phyloP scores from a whole-genome alignment of 2,797 vertebrate species.

The Chromis chromis region DNA sequence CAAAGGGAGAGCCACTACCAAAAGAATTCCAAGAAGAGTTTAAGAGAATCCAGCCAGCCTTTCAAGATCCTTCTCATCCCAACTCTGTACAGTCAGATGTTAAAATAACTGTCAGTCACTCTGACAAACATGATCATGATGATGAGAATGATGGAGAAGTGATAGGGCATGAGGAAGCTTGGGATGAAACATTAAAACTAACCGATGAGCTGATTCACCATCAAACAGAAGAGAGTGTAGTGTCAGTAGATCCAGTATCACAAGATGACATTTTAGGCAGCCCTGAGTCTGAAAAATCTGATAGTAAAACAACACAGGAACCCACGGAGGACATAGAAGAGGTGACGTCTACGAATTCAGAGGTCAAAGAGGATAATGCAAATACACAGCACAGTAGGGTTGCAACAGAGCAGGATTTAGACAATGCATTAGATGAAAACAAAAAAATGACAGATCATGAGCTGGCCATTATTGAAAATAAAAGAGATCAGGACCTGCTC shows the following conservation, averaged over 20 bases:
- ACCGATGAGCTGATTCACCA: slow-evolving; percentile 21
- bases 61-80: slow-evolving; percentile 15
- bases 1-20: slow-evolving; percentile 24
- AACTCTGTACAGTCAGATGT: slow-evolving; percentile 9
- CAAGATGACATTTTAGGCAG: slow-evolving; percentile 16
- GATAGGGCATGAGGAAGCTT: slow-evolving; percentile 12
- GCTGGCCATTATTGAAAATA: neutral
- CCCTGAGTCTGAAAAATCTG: slow-evolving; percentile 13
- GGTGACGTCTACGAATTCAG: slow-evolving; percentile 5
- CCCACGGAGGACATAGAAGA: slow-evolving; percentile 20
- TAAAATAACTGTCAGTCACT: slow-evolving; percentile 14
- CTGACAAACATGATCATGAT: slow-evolving; percentile 29
- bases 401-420: slow-evolving; percentile 27
- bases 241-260: neutral
- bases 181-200: slow-evolving; percentile 34
- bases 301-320: slow-evolving; percentile 36
- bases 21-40: slow-evolving; percentile 34
- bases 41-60: slow-evolving; percentile 33
- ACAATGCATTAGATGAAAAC: slow-evolving; percentile 32
- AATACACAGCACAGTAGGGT: slow-evolving; percentile 12
- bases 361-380: slow-evolving; percentile 14
- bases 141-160: slow-evolving; percentile 28
- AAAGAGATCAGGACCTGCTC: neutral
- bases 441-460: slow-evolving; percentile 16
- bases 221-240: slow-evolving; percentile 30